Percentiles rank a stretch among this genome's conserved stretches.
phyloP scores from a whole-genome alignment of 1,140 invertebrate species.

The Charaxes varanes region DNA sequence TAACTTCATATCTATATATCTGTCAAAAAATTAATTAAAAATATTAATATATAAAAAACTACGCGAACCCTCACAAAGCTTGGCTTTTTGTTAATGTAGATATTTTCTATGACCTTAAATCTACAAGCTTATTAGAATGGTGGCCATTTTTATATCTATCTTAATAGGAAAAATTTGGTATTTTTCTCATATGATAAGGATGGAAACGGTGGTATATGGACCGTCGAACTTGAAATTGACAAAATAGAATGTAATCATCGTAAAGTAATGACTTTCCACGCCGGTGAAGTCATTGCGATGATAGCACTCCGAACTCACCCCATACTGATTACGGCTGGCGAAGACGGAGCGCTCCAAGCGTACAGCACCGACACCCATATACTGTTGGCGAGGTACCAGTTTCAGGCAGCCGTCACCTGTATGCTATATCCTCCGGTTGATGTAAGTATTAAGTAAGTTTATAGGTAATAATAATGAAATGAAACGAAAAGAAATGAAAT shows the following conservation, averaged over 20 bases:
- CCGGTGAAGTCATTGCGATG: constrained; percentile 82
- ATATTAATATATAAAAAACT: too few species aligned
- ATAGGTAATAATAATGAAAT: too few species aligned
- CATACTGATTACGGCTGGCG: constrained; percentile 81
- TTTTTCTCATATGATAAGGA: too few species aligned
- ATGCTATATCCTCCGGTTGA: constrained; percentile 83
- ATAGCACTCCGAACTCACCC: constrained; percentile 79
- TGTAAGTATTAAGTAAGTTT: constrained; percentile 60
- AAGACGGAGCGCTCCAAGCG: constrained; percentile 80
- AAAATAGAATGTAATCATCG: constrained; percentile 74
- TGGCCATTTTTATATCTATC: too few species aligned
- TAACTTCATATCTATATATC: too few species aligned
- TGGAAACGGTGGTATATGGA: constrained; percentile 88
- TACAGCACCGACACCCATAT: constrained; percentile 80
- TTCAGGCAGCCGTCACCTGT: constrained; percentile 76
- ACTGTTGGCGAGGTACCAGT: constrained; percentile 77
- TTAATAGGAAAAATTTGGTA: too few species aligned
- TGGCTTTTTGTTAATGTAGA: too few species aligned
- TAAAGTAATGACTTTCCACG: constrained; percentile 81
- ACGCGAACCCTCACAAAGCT: too few species aligned
- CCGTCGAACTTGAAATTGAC: constrained; percentile 82
- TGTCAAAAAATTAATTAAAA: too few species aligned
- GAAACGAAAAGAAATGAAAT: too few species aligned
- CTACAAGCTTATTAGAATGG: too few species aligned
- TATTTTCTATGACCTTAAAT: too few species aligned